phyloP scores from a whole-genome alignment of 1,140 invertebrate species.

The Drosophila cardini region DNA sequence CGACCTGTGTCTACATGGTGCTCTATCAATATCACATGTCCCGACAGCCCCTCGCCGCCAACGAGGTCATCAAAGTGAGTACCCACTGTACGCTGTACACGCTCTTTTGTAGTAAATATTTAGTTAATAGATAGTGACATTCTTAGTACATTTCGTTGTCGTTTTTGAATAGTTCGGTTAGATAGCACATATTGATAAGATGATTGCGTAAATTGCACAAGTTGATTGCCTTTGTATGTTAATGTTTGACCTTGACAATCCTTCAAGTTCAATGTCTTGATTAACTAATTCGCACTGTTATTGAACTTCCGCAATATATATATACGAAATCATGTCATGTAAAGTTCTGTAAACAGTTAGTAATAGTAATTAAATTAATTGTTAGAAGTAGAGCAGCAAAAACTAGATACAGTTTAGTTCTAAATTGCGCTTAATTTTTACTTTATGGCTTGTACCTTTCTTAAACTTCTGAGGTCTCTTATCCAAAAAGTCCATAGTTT shows the following conservation, averaged over 20 bases:
- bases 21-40: slow-evolving; percentile 84
- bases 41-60: slow-evolving; percentile 62
- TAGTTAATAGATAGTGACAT: slow-evolving; percentile 3
- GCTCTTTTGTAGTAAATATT: background rate
- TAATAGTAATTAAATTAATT: no score
- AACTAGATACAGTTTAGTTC: no score
- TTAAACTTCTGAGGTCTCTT: no score
- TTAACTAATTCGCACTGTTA: background rate
- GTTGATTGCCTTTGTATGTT: slow-evolving; percentile 10
- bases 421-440: no score
- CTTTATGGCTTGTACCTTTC: no score
- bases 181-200: slow-evolving; percentile 27
- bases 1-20: slow-evolving; percentile 84
- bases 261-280: background rate
- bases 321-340: no score
- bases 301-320: background rate
- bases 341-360: no score
- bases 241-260: slow-evolving; percentile 14
- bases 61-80: slow-evolving; percentile 78
- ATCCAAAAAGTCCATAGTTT: no score
- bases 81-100: background rate
- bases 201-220: slow-evolving; percentile 24
- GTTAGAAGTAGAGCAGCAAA: no score
- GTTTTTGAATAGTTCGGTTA: background rate
- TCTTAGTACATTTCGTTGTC: background rate